Conservation (phyloP, 2,888 invertebrate genomes). For the Phania funesta region DNA sequence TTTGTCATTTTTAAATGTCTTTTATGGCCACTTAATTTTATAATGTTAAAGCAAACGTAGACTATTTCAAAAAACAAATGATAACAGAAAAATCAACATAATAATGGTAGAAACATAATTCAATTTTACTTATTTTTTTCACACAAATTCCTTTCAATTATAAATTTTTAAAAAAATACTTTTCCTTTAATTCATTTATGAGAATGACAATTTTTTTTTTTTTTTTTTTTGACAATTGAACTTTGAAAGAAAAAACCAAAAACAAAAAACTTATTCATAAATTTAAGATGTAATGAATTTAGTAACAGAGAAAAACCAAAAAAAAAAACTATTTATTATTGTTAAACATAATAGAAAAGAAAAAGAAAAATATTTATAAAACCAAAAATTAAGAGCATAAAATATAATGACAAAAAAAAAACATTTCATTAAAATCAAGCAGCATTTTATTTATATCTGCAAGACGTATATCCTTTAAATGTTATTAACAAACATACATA, state of each 20-base stretch:
- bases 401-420: neutral
- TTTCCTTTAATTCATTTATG: conserved; percentile 9
- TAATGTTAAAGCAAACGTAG: too few species aligned
- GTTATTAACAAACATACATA: conserved; percentile 51
- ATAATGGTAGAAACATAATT: too few species aligned
- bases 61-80: too few species aligned
- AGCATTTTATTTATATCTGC: conserved; percentile 57
- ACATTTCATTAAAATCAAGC: neutral
- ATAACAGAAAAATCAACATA: too few species aligned
- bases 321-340: conserved; percentile 66
- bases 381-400: conserved; percentile 9
- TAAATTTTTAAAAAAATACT: neutral
- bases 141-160: neutral
- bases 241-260: conserved; percentile 8
- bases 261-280: conserved; percentile 27
- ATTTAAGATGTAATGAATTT: conserved; percentile 59
- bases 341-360: conserved; percentile 57
- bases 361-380: conserved; percentile 32
- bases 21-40: too few species aligned
- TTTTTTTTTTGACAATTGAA: conserved; percentile 6
- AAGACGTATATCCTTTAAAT: conserved; percentile 64
- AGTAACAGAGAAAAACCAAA: conserved; percentile 56
- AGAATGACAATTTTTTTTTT: conserved; percentile 12
- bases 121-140: neutral
- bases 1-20: too few species aligned